Evolutionary conservation across 2,113 vertebrate species (phyloP), one percentile per base, ranked within the genome.

Genomic region (Oxyura jamaicensis): DNA sequence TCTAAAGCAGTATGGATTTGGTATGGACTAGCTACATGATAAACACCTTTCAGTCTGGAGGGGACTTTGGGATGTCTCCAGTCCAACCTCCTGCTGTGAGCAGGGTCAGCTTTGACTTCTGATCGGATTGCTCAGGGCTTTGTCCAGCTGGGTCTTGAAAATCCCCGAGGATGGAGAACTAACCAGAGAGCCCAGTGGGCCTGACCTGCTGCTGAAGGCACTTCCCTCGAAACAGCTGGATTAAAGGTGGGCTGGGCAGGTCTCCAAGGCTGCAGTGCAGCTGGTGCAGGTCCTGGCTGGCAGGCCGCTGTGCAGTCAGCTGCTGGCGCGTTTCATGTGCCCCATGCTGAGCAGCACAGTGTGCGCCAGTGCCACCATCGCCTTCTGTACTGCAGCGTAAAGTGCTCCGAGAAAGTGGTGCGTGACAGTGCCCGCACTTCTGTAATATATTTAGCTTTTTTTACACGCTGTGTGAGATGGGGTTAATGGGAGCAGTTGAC

Each of bases 351-450:
- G 29, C 41, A 41, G 10, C n/a, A 36, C 46, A 13, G 6, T 21
- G 26, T 10, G 35, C 22, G 39, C 59, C 68, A 0, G 0, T 14
- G 10, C 4, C 56, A 42, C 29, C 48, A 13, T 10, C 3, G 1
- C 0, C 0, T 2, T 53, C 22, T 18, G 55, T 20, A 12, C 35
- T 50, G 31, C 52, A 53, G 50, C 26, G 31, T 13, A 3, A 84
- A 59, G 39, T 7, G 33, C 52, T 16, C 59, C 11, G 29, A 76
- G 63, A 4, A 13, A 9, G 18, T 4, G 19, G 12, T 22, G 16
- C 13, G 8, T 46, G 48, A 16, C 19, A 36, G 3, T 14, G 12
- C 55, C 29, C 78, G 31, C 35, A 2, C 21, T 91, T 89, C 44
- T 6, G 12, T 53, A 6, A 10, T 5, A 29, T 15, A 29, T 5